These are phyloP conservation scores for Rhamnusium bicolor DNA, from an alignment of 2,888 invertebrate species.

Conservation along the genomic window DNA sequence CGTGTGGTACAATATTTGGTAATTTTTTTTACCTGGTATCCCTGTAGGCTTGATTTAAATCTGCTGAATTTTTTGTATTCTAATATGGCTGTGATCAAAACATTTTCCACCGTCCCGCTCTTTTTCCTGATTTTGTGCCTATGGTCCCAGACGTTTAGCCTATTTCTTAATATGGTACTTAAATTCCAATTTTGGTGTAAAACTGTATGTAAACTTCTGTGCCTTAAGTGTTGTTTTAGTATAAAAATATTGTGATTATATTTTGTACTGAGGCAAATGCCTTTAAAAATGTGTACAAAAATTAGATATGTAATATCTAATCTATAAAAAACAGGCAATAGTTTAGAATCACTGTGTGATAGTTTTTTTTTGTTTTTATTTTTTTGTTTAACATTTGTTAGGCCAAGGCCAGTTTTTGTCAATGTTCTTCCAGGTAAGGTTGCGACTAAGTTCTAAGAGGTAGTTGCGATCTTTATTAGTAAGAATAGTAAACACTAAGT, in stretches of 20 bases:
- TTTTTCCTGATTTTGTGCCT: no score
- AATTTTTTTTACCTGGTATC: no score
- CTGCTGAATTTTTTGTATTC: no score
- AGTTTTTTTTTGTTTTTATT: constrained; percentile 59
- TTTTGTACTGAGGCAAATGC: constrained; percentile 47
- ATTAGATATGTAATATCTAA: constrained; percentile 56
- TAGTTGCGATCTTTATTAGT: constrained; percentile 57
- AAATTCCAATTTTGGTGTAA: constrained; percentile 4
- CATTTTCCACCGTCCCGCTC: no score
- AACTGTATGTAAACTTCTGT: not conserved
- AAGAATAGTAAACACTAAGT: constrained; percentile 64
- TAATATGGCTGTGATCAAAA: no score
- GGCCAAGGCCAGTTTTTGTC: constrained; percentile 70
- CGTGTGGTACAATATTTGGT: no score
- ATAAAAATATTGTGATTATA: constrained; percentile 46
- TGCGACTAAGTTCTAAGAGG: constrained; percentile 48
- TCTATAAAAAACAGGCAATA: constrained; percentile 57
- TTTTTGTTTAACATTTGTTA: constrained; percentile 68
- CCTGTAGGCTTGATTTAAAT: no score
- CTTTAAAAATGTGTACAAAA: constrained; percentile 48
- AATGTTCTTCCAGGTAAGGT: constrained; percentile 69
- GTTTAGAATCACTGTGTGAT: constrained; percentile 65
- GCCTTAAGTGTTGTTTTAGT: constrained; percentile 36
- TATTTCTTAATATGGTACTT: no score
- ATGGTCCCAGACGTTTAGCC: no score